Evolutionary conservation across 2,888 invertebrate genomes (phyloP), one percentile per base, ranked within the genome.

Genomic region (Dolichomitus sp.): DNA sequence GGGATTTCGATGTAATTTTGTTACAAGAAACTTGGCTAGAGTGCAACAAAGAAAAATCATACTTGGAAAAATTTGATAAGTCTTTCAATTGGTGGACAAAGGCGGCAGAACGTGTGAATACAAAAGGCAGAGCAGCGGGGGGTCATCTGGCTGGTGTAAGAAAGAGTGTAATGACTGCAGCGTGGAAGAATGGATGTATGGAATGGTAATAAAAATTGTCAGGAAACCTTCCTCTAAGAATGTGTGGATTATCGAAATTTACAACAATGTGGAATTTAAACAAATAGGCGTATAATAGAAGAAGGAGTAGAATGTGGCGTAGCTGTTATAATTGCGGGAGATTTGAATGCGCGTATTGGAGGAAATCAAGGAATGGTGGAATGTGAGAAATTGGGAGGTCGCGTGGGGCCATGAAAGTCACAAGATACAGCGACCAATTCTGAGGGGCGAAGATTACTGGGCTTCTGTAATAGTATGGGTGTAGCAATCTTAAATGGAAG

Each of bases 1-100:
- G 40, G 0, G 12, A 19, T 12, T 74, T 48, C 11, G 78, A 81
- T 40, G 23, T 84, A 11, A 17, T 84, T 4, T 12, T 84, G 0
- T 9, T 70, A 23, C 84, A 81, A 23, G 81, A 84, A 63, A 79
- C 81, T 12, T 84, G 75, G 81, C 1, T 84, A 27, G 50, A 61
- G n/a, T 19, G 6, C 1, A 50, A 17, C 11, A 33, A 37, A 65
- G 50, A 17, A 17, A 14, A 23, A 23, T 23, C 23, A 23, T 1
- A 23, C 2, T 23, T 1, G 23, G 23, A 23, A 23, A 23, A 23
- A 23, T 2, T 23, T 23, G 23, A 23, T 11, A 59, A 9, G 12
- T 4, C 57, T 0, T 72, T 72, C 4, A 57, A 57, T n/a, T 76
- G 76, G 81, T 57, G 45, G 19, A 23, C 33, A 11, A 76, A 72